phyloP scores from a whole-genome alignment of 2,888 invertebrate species.

The Sturmia bella region DNA sequence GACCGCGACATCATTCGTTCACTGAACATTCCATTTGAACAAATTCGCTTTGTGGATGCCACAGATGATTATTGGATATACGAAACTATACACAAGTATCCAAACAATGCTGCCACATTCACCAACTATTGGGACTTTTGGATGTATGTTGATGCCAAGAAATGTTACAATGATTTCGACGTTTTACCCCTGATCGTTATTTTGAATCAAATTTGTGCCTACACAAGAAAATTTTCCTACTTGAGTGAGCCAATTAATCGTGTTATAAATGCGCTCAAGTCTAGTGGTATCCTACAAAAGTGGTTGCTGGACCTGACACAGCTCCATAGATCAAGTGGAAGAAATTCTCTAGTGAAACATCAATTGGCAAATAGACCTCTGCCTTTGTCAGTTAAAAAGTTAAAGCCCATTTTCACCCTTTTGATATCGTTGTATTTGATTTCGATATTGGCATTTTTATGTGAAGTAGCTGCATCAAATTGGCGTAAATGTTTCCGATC shows the following conservation, averaged over 20 bases:
- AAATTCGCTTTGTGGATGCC: slow-evolving; percentile 17
- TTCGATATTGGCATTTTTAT: slow-evolving; percentile 36
- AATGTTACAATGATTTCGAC: slow-evolving; percentile 37
- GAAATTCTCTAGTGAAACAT: neutral
- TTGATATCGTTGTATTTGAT: slow-evolving; percentile 14
- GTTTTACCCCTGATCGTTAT: slow-evolving; percentile 33
- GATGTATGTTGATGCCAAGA: slow-evolving; percentile 19
- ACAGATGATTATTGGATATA: slow-evolving; percentile 31
- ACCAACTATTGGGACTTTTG: slow-evolving; percentile 59
- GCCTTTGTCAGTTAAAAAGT: slow-evolving; percentile 31
- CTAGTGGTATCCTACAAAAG: slow-evolving; percentile 49
- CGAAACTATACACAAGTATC: slow-evolving; percentile 36
- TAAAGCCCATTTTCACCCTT: slow-evolving; percentile 40
- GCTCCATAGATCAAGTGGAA: slow-evolving; percentile 1
- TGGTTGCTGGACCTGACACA: slow-evolving; percentile 39
- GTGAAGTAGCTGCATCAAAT: slow-evolving; percentile 39
- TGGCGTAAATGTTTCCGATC: slow-evolving; percentile 11
- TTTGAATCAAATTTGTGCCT: slow-evolving; percentile 62
- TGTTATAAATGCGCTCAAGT: slow-evolving; percentile 22
- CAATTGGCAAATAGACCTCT: slow-evolving; percentile 10
- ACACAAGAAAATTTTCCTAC: slow-evolving; percentile 55
- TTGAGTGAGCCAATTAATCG: slow-evolving; percentile 52
- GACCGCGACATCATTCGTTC: slow-evolving; percentile 26
- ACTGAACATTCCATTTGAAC: slow-evolving; percentile 41
- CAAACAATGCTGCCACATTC: slow-evolving; percentile 29